A percentile compares a stretch with the other conserved stretches of the same genome.
phyloP scores from a whole-genome alignment of 35 echinoderm and acorn worm genomes.

The Apostichopus californicus region DNA sequence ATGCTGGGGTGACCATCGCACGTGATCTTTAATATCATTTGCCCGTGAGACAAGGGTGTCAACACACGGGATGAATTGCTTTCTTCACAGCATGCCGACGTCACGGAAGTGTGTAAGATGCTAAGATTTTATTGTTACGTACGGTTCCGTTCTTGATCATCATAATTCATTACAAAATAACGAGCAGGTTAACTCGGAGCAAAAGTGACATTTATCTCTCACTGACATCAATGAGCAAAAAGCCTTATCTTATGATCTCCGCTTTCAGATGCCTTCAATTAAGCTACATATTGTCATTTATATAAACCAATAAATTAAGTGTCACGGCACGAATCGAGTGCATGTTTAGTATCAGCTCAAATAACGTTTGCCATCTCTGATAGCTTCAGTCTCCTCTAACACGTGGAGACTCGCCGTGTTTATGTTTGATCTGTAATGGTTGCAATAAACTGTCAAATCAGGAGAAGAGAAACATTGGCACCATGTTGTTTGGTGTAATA shows the following conservation, averaged over 20 bases:
- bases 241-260: neutral
- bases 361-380: slow-evolving; percentile 4
- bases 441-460: neutral
- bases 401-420: neutral
- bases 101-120: neutral
- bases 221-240: neutral
- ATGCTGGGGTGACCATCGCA: too few relatives aligned
- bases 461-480: neutral
- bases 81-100: too few relatives aligned
- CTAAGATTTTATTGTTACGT: neutral
- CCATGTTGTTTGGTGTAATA: neutral
- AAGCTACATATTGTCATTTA: slow-evolving; percentile 19
- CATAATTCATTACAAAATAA: neutral
- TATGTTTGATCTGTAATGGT: neutral
- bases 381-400: neutral
- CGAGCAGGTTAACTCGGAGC: neutral
- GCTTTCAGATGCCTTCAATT: slow-evolving; percentile 17
- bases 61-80: too few relatives aligned
- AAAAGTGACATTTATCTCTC: slow-evolving; percentile 1
- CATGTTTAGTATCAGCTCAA: slow-evolving; percentile 10
- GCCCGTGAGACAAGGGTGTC: too few relatives aligned
- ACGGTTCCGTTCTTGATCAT: neutral
- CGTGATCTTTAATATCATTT: too few relatives aligned
- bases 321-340: slow-evolving; percentile 8
- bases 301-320: slow-evolving; percentile 17